These are phyloP conservation scores for Monoplex corrugatus DNA, from an alignment of 2,888 invertebrate genomes.

Conservation along the genomic window DNA sequence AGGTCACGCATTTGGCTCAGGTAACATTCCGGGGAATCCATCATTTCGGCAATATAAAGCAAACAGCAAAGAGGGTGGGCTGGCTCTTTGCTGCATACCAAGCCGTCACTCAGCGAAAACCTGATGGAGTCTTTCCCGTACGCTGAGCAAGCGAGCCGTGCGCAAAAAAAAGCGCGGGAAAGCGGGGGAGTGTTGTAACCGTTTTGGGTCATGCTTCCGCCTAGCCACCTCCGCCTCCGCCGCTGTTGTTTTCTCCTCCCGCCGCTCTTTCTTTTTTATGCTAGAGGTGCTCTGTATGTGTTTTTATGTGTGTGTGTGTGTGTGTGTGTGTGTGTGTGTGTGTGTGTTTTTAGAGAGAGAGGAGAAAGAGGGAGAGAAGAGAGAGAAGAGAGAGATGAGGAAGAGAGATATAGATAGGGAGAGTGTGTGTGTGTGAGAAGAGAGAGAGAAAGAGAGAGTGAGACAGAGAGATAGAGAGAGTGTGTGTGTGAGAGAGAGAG, in stretches of 20 bases:
- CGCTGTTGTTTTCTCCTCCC: too few relatives aligned
- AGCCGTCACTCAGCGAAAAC: background rate
- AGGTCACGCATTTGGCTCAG: too few relatives aligned
- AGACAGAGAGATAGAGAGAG: too few relatives aligned
- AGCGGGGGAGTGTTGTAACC: background rate
- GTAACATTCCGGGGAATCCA: too few relatives aligned
- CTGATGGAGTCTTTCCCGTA: background rate
- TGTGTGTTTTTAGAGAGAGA: too few relatives aligned
- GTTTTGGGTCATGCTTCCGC: constrained; percentile 8
- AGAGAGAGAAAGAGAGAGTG: background rate
- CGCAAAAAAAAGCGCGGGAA: background rate
- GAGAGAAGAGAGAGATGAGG: background rate
- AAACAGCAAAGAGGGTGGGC: constrained; percentile 7
- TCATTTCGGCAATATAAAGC: too few relatives aligned
- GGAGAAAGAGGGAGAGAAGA: constrained; percentile 3
- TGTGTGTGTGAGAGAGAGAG: background rate
- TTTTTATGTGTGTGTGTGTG: too few relatives aligned
- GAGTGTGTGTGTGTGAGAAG: background rate
- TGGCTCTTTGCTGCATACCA: background rate
- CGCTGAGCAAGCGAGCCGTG: background rate
- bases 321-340: too few relatives aligned
- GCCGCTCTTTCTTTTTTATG: background rate
- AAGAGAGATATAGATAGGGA: background rate
- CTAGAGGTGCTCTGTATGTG: too few relatives aligned
- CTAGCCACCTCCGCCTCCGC: too few relatives aligned